Conservation (phyloP, 2,797 vertebrate species). For the Choloepus didactylus region DNA sequence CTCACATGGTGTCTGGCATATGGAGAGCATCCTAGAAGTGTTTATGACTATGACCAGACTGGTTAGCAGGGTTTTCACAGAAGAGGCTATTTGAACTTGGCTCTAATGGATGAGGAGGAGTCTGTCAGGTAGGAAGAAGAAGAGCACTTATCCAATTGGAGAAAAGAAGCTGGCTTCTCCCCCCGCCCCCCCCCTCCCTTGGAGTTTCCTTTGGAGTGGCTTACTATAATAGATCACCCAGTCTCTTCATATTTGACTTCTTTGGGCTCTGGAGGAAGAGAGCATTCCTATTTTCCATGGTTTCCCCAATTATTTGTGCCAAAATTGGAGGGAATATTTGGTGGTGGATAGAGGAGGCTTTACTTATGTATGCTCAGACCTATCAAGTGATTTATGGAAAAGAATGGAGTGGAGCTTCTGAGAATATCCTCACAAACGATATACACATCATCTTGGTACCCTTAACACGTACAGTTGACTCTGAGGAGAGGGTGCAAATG, state of each 20-base stretch:
- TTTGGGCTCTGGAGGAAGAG: neutral
- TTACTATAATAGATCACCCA: neutral
- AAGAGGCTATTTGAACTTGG: neutral
- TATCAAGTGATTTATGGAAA: conserved; percentile 1
- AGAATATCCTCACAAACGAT: neutral
- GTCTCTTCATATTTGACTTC: neutral
- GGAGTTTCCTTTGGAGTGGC: neutral
- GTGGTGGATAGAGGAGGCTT: neutral
- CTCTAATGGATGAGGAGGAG: neutral
- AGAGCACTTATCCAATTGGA: neutral
- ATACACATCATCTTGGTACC: neutral
- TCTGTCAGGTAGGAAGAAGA: neutral
- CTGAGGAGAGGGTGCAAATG: neutral
- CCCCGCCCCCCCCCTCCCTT: neutral
- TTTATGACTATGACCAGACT: neutral
- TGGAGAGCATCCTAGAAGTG: neutral
- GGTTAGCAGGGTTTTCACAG: neutral
- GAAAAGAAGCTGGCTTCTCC: neutral
- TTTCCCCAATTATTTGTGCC: neutral
- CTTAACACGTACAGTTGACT: neutral
- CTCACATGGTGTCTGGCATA: neutral
- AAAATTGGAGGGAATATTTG: neutral
- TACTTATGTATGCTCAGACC: neutral
- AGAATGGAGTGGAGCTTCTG: neutral
- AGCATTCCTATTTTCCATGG: neutral